These are phyloP conservation scores for Iphiclides podalirius DNA, from an alignment of 2,888 invertebrate species.

Conservation along the genomic window DNA sequence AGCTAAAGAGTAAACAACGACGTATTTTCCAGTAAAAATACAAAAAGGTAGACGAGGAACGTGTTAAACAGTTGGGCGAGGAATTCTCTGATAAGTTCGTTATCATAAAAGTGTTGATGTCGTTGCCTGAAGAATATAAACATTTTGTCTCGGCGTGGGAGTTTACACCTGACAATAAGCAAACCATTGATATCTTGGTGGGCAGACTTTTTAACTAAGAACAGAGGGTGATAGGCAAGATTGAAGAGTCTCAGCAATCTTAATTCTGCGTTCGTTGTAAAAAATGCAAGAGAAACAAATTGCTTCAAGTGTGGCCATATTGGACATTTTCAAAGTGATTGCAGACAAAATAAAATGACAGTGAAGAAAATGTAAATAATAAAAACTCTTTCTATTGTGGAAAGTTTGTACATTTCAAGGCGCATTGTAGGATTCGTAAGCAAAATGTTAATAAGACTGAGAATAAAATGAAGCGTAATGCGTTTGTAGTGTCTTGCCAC, in stretches of 20 bases:
- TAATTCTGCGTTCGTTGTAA: slow-evolving; percentile 6
- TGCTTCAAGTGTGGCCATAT: slow-evolving; percentile 17
- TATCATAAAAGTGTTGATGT: slow-evolving; percentile 40
- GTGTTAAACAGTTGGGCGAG: slow-evolving; percentile 36
- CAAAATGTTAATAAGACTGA: not conserved
- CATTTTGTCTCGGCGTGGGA: slow-evolving; percentile 45
- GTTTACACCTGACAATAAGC: slow-evolving; percentile 32
- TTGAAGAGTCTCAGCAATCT: not conserved
- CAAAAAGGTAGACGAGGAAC: slow-evolving; percentile 32
- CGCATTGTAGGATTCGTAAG: not conserved
- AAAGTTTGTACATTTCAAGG: not conserved
- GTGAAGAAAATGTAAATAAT: slow-evolving; percentile 6
- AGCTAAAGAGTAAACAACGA: slow-evolving; percentile 32
- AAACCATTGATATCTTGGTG: slow-evolving; percentile 31
- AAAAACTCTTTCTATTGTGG: not conserved
- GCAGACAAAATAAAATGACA: slow-evolving; percentile 1
- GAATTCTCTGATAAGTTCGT: slow-evolving; percentile 34
- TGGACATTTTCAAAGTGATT: slow-evolving; percentile 17
- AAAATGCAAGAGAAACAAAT: slow-evolving; percentile 5
- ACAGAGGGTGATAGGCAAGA: slow-evolving; percentile 29
- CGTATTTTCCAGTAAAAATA: slow-evolving; percentile 38
- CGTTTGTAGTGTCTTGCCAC: slow-evolving; percentile 13
- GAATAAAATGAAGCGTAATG: not conserved
- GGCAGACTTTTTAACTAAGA: slow-evolving; percentile 33
- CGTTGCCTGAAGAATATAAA: slow-evolving; percentile 38